Evolutionary conservation across 2,797 vertebrate species (phyloP).

Genomic region (Sternotherus odoratus): DNA sequence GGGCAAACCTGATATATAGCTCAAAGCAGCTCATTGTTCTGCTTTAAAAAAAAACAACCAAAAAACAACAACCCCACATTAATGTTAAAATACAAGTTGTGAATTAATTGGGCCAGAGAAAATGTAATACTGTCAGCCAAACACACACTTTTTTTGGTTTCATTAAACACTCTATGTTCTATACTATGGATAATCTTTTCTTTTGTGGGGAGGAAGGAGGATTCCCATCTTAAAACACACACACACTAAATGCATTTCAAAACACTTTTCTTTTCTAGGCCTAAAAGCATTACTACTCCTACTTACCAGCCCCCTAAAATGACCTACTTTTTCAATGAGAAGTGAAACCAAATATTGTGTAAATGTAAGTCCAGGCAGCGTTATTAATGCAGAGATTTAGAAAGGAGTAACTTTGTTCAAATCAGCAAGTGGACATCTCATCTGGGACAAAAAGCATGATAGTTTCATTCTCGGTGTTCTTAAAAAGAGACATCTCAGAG

Average conservation of each 20-base stretch:
- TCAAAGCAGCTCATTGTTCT: constrained; percentile 65
- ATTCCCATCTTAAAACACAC: constrained; percentile 32
- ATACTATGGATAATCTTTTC: not conserved
- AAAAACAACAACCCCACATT: constrained; percentile 9
- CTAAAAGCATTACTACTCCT: constrained; percentile 54
- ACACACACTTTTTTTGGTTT: constrained; percentile 57
- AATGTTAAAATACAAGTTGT: constrained; percentile 30
- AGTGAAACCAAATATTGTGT: constrained; percentile 55
- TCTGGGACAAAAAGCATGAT: constrained; percentile 52
- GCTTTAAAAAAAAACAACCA: not conserved
- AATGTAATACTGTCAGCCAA: constrained; percentile 54
- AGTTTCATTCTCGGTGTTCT: not conserved
- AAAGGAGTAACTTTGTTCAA: not conserved
- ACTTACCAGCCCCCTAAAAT: constrained; percentile 21
- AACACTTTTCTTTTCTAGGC: constrained; percentile 41
- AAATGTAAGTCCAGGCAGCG: constrained; percentile 62
- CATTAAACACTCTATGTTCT: constrained; percentile 13
- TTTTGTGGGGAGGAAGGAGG: not conserved
- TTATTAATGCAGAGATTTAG: constrained; percentile 61
- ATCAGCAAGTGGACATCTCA: not conserved
- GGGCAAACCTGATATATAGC: constrained; percentile 47
- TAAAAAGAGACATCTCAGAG: not conserved
- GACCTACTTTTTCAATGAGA: constrained; percentile 29
- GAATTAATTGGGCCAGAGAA: constrained; percentile 68
- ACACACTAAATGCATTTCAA: not conserved